Evolutionary conservation across 2,113 vertebrate genomes (phyloP).

Genomic region (Aspiorhynchus laticeps): DNA sequence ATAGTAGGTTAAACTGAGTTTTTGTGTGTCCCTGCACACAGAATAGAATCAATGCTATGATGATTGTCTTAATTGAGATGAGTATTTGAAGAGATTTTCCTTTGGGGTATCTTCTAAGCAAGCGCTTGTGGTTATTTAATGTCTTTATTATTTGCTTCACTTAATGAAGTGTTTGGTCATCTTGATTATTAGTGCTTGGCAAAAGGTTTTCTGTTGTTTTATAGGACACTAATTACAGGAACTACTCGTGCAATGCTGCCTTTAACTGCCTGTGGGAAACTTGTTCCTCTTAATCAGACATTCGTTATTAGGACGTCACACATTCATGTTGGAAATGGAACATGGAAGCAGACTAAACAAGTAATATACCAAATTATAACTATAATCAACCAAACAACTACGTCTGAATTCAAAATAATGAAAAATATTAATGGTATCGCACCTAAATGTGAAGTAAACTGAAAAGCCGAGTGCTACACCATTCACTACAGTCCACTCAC

Average conservation of each 20-base stretch:
- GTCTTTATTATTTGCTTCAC: background rate
- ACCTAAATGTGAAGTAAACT: background rate
- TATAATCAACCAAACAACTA: background rate
- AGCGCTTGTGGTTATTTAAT: background rate
- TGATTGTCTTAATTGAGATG: conserved; percentile 54
- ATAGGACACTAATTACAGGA: background rate
- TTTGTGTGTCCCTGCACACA: background rate
- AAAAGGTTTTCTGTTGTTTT: background rate
- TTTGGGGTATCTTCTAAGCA: background rate
- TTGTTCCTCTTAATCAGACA: background rate
- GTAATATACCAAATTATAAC: too few relatives aligned
- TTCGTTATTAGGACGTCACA: background rate
- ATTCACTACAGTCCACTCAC: background rate
- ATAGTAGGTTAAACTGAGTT: background rate
- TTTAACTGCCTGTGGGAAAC: background rate
- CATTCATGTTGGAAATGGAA: background rate
- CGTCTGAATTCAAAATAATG: background rate
- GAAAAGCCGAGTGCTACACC: background rate
- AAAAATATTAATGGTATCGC: background rate
- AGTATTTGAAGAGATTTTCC: background rate
- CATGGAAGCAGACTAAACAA: background rate
- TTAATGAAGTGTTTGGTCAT: background rate
- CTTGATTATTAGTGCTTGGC: background rate
- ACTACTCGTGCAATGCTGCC: background rate
- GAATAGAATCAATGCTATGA: conserved; percentile 47